Base-by-base conservation (phyloP, 1,140 invertebrate species). In the Sesamia nonagrioides region DNA sequence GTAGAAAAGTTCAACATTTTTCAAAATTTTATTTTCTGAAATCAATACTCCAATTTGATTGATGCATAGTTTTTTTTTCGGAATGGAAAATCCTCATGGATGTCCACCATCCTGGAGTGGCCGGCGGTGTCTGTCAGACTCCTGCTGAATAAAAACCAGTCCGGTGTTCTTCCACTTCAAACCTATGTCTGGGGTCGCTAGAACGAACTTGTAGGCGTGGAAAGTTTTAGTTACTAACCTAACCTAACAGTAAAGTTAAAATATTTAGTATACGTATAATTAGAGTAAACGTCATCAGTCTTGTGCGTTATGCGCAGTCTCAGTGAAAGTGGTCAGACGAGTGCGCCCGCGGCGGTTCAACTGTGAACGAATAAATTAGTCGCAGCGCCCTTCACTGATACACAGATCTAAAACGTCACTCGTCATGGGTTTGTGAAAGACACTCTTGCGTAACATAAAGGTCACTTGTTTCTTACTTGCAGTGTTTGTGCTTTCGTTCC, bases 281-380 rank as follows among this genome's bases (percentile, higher is more conserved):
- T 74, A 60, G 37, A 8, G 54, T 58, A 74, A 15, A 17, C 9
- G 15, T 13, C 33, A 37, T 71, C 50, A 71, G 42, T 68, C 48
- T 63, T 45, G 88, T 91, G 84, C 85, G 82, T 90, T 91, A 91
- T 90, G 87, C 82, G 79, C 73, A 73, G 61, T 45, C 66, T 18
- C 66, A 91, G 91, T 93, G 91, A 93, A 93, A 93, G 91, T 92
- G 84, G 87, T 83, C 82, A 50, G 81, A 86, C 88, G 48, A 45
- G 86, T 85, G 69, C 77, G 69, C 85, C 82, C 78, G 42, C 40
- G 66, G 18, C 42, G 61, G 72, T 48, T 76, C 68, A 74, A 42
- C 63, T 69, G 42, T 75, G 63, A 69, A 73, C 74, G 60, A 66
- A 77, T 66, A 66, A 71, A 45, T 52, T 56, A 61, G 17, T 79